Conservation (phyloP, 2,113 vertebrate genomes). For the Kobus ellipsiprymnus region DNA sequence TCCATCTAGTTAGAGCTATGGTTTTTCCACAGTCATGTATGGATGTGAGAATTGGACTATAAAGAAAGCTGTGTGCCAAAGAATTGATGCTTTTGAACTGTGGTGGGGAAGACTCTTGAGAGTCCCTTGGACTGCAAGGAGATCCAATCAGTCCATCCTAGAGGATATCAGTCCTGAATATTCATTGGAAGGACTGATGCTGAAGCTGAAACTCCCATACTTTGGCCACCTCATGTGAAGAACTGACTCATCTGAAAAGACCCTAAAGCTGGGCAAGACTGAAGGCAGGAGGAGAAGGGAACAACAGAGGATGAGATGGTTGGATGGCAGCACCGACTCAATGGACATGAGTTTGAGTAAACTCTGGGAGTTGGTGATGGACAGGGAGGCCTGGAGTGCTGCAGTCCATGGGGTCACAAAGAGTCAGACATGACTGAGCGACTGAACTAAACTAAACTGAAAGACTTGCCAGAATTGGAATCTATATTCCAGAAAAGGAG, state of each 20-base stretch:
- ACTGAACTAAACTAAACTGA: neutral
- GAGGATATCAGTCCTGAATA: neutral
- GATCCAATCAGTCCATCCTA: neutral
- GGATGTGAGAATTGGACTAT: neutral
- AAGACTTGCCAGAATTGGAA: neutral
- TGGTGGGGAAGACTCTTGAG: neutral
- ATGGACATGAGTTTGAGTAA: neutral
- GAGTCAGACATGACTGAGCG: fast-evolving
- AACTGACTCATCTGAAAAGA: neutral
- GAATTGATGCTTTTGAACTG: neutral
- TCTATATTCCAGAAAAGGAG: neutral
- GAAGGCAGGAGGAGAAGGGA: neutral
- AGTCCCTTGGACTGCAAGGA: neutral
- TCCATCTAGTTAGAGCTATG: neutral
- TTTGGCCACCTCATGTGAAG: neutral
- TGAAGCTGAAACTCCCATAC: neutral
- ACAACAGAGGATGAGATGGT: neutral
- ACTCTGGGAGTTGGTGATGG: neutral
- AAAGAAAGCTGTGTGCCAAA: neutral
- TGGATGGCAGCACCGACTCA: neutral
- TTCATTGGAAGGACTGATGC: neutral
- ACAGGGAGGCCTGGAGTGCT: neutral
- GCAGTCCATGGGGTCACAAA: neutral
- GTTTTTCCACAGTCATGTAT: neutral
- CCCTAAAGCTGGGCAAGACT: neutral